A percentile compares a stretch with the other conserved stretches of the same genome.
Evolutionary conservation across 2,888 invertebrate species (phyloP).

Genomic region (Emmelina monodactyla): DNA sequence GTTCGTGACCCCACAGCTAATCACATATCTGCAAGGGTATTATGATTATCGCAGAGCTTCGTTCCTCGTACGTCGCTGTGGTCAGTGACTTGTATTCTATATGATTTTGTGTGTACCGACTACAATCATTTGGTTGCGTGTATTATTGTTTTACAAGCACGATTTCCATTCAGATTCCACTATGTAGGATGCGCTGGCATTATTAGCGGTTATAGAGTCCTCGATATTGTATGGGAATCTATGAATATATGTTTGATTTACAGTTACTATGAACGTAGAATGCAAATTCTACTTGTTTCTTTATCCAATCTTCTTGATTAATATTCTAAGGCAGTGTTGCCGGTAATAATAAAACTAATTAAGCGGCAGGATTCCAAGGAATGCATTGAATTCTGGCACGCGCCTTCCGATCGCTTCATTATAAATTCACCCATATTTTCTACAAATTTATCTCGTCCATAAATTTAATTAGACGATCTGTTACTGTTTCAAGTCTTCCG

Average conservation of each 20-base stretch:
- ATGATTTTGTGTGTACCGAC: too few species aligned
- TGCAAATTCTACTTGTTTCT: neutral
- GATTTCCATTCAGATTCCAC: slow-evolving; percentile 23
- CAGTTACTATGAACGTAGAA: too few species aligned
- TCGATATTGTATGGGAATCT: neutral
- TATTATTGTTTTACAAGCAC: slow-evolving; percentile 29
- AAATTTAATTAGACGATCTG: slow-evolving; percentile 46
- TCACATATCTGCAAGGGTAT: slow-evolving; percentile 65
- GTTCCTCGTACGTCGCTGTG: slow-evolving; percentile 52
- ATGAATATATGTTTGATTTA: too few species aligned
- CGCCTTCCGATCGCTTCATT: slow-evolving; percentile 46
- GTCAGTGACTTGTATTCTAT: slow-evolving; percentile 58
- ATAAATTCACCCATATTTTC: slow-evolving; percentile 43
- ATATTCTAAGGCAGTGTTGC: too few species aligned
- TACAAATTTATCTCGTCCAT: slow-evolving; percentile 36
- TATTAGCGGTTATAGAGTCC: slow-evolving; percentile 1
- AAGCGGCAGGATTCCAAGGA: too few species aligned
- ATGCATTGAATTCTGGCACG: slow-evolving; percentile 42
- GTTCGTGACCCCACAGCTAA: slow-evolving; percentile 62
- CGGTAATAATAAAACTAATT: too few species aligned
- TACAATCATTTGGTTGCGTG: slow-evolving; percentile 29
- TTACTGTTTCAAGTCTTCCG: slow-evolving; percentile 40
- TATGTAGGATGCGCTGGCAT: neutral
- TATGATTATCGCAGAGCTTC: slow-evolving; percentile 60
- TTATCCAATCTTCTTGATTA: neutral